Base-by-base conservation (phyloP, 1,140 invertebrate species). In the Archivesica marissinica region DNA sequence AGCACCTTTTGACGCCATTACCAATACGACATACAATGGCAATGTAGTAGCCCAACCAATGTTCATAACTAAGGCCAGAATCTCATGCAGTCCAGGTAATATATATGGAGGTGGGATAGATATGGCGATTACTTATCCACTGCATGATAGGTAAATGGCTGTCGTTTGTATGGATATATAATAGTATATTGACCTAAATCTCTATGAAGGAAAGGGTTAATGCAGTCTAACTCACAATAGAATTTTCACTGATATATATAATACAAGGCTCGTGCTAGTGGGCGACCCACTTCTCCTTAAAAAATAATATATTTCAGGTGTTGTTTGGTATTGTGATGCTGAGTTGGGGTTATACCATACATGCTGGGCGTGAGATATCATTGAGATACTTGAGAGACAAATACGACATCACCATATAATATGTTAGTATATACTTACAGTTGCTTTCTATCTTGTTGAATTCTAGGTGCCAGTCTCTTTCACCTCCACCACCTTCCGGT, bases 291-390 rank as follows among this genome's bases (percentile, higher is more conserved):
- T 52, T 52, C 3, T 20, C 3, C 17, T n/a, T 52, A 52, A n/a
- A n/a, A 7, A 3, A 52, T 80, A 75, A 86, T 52, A 59, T 33
- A 23, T 91, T 93, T 61, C 89, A 93, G 92, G 23, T 92, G 0
- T 76, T 90, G 9, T 68, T 89, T 56, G 87, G 87, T 33, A 81
- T 90, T 59, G 92, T 93, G 15, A 70, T 90, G 1, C 59, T 92
- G 23, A 82, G 90, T 50, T 93, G 92, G 92, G 86, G 74, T 1
- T 92, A 90, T 83, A 88, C 89, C n/a, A 89, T 93, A 47, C 59
- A 85, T 47, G 91, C 91, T 61, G 91, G 91, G 25, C 85, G 89
- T 33, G 86, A 66, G 87, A 88, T 89, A 66, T 85, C 89, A 56
- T 25, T 90, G 0, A 86, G 86, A 41, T 91, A 89, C 44, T 50